Base-by-base conservation (phyloP, 1,140 invertebrate genomes). In the Drosophila hydei region DNA sequence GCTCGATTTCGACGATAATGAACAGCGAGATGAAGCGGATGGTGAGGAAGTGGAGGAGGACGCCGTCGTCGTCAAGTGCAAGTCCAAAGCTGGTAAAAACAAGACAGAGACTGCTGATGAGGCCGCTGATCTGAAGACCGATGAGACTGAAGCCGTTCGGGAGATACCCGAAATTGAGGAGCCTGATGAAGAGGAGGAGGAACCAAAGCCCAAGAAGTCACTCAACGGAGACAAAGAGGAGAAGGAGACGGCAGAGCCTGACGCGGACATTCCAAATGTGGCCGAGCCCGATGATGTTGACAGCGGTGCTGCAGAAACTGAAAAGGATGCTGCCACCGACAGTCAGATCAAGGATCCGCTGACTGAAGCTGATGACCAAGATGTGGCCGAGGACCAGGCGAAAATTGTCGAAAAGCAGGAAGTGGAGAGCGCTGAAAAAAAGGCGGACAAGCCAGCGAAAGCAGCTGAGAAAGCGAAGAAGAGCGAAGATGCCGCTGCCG, bases 161-260 rank as follows among this genome's bases (percentile, higher is more conserved):
- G 81, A 80, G 47, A 43, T 54, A n/a, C 33, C 76, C 16, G 77
- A 80, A 33, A 79, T 72, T 6, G 77, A 79, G 25, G 88, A 90
- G 51, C 79, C 67, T 19, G 80, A 90, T 33, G 79, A 90, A 9
- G 80, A 81, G 19, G 42, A 79, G 0, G 60, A 65, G 27, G 48
- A 75, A 21, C 12, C 30, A 12, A 61, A 70, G 47, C 55, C 55
- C 18, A 84, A 83, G 42, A 83, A 71, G 52, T 50, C 92, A 3
- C 72, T 92, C 0, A 85, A 63, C 14, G 68, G 43, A 42, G 50
- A 47, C 12, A 69, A 71, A 16, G 61, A 64, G 30, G 18, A 3
- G 16, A 71, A 71, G 52, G 45, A 65, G 23, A 11, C 27, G 3
- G 4, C 61, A 27, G 61, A 58, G 21, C 9, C 14, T 0, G n/a